Evolutionary conservation across 1,140 invertebrate genomes (phyloP), one percentile per base, ranked within the genome.

Genomic region (Pogonomyrmex californicus): DNA sequence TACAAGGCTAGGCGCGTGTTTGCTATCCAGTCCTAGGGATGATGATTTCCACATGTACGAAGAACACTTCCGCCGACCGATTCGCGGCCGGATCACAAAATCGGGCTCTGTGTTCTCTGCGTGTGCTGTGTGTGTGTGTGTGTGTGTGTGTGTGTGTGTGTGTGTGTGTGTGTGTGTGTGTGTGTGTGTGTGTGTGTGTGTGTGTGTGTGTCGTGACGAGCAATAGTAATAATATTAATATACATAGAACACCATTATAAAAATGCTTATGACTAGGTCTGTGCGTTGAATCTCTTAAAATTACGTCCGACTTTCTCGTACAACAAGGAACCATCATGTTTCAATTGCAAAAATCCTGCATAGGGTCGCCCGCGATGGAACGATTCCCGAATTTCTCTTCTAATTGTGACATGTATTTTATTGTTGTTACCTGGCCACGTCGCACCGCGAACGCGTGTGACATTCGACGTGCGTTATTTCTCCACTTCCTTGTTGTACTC

Each of bases 201-300:
- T 68, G 23, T 68, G 23, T 14, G 23, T 68, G 4, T 30, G 10
- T n/a, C 23, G n/a, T 68, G 41, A 47, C 17, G 23, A 38, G 12
- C 63, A 87, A 30, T 60, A 41, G 51, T 71, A 54, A 51, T 87
- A 77, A 38, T 86, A 71, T 87, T 75, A 71, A 76, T 60, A 87
- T 71, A 87, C 88, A 91, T 93, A 92, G 90, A 92, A 86, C 92
- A 93, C 91, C 93, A 91, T 93, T 92, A 92, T 92, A 93, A 93
- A 92, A 91, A 90, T 90, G 85, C 92, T 93, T 94, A 93, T 71
- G 85, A 44, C 92, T 93, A 93, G 47, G 58, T 91, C 87, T 94
- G 93, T 93, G 93, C 92, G 92, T 93, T 94, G 88, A 92, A 93
- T 92, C 82, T 89, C 91, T 92, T 93, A 91, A 90, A 86, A 88